phyloP scores from a whole-genome alignment of 53 echinoderm and acorn worm genomes.

The Paelopatides confundens region DNA sequence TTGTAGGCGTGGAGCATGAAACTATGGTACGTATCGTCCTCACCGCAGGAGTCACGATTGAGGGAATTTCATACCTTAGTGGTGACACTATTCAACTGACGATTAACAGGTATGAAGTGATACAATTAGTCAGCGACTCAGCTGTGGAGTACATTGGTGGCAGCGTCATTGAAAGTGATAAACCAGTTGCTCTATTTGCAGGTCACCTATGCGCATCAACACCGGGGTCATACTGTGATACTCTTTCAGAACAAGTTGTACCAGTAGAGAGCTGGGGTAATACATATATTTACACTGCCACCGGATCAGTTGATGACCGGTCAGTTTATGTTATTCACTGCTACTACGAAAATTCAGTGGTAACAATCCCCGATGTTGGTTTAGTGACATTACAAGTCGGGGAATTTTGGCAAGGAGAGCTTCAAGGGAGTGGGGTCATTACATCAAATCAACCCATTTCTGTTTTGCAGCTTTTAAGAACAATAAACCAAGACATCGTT shows the following conservation, averaged over 20 bases:
- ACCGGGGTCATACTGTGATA: constrained; percentile 59
- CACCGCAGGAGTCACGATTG: constrained; percentile 51
- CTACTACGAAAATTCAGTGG: constrained; percentile 53
- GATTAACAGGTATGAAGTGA: constrained; percentile 47
- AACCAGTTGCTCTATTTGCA: constrained; percentile 59
- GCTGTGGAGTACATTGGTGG: constrained; percentile 43
- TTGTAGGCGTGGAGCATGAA: constrained; percentile 12
- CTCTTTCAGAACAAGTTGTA: constrained; percentile 57
- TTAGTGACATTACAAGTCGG: constrained; percentile 36
- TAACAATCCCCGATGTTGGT: constrained; percentile 49
- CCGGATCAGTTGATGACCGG: neutral
- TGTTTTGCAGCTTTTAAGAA: constrained; percentile 57
- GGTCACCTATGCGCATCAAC: constrained; percentile 56
- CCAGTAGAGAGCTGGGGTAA: constrained; percentile 74
- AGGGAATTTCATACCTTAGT: constrained; percentile 36
- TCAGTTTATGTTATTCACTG: constrained; percentile 58
- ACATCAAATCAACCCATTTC: constrained; percentile 57
- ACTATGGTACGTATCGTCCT: constrained; percentile 57
- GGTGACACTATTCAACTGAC: constrained; percentile 60
- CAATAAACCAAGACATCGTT: constrained; percentile 31
- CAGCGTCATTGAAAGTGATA: constrained; percentile 63
- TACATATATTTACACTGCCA: constrained; percentile 62
- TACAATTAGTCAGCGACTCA: constrained; percentile 53
- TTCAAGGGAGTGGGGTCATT: constrained; percentile 64
- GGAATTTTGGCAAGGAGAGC: constrained; percentile 59